Evolutionary conservation across 2,888 invertebrate genomes (phyloP).

Genomic region (Habrosyne pyritoides): DNA sequence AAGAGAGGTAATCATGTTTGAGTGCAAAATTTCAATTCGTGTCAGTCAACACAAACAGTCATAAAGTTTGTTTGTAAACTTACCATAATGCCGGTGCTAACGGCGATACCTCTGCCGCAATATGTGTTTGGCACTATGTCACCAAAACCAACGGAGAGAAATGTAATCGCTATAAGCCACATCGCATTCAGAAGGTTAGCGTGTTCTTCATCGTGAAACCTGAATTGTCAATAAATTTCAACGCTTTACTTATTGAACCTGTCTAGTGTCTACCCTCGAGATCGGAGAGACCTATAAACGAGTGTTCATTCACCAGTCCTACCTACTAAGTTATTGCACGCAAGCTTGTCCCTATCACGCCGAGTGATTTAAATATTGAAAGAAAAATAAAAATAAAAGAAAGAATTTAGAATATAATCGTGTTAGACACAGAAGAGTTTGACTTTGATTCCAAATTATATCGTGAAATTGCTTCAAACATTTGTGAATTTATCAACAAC

Average conservation of each 20-base stretch:
- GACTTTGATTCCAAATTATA: slow-evolving; percentile 69
- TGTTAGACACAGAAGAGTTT: slow-evolving; percentile 72
- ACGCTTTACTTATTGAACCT: slow-evolving; percentile 63
- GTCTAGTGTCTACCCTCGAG: slow-evolving; percentile 41
- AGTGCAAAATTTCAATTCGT: slow-evolving; percentile 27
- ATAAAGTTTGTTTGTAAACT: slow-evolving; percentile 79
- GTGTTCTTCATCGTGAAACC: slow-evolving; percentile 99
- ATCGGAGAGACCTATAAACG: slow-evolving; percentile 32
- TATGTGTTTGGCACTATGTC: slow-evolving; percentile 99
- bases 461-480: slow-evolving; percentile 61
- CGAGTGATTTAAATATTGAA: slow-evolving; percentile 38
- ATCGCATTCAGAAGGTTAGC: slow-evolving; percentile 99
- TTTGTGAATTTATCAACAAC: slow-evolving; percentile 54
- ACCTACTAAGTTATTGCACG: slow-evolving; percentile 41
- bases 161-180: slow-evolving; percentile 99
- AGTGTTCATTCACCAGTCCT: slow-evolving; percentile 46
- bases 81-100: slow-evolving; percentile 99
- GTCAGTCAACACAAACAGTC: slow-evolving; percentile 77
- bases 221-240: slow-evolving; percentile 84
- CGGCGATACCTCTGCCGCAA: slow-evolving; percentile 99
- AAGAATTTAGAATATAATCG: slow-evolving; percentile 34
- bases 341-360: slow-evolving; percentile 33
- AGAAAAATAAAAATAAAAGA: slow-evolving; percentile 54
- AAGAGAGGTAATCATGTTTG: slow-evolving; percentile 14
- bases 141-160: slow-evolving; percentile 99